Evolutionary conservation across 1,140 invertebrate genomes (phyloP), one percentile per base, ranked within the genome.

Genomic region (Neodiprion lecontei): DNA sequence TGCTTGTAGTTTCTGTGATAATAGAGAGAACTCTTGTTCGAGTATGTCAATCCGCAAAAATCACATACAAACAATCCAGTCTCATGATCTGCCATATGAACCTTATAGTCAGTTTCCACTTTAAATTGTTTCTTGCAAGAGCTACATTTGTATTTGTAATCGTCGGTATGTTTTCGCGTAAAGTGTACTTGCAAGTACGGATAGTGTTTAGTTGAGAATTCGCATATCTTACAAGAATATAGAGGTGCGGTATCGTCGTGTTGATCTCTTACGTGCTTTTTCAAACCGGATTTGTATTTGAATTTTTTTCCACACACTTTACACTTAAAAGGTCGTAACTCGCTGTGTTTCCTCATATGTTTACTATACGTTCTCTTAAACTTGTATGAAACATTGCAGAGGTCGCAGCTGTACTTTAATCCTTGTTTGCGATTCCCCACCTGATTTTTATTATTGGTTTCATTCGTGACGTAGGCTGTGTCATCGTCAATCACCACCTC

Each of bases 101-200:
- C 87, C 67, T 86, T 80, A 7, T 89, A 85, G 28, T 89, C 80
- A 0, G 83, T 84, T 12, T 86, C 84, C 12, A 88, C 85, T 11
- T 88, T 87, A 81, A 93, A 94, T 8, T 88, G 86, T 53, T 91
- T 85, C 0, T 90, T 89, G 77, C 93, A 94, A 5, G 91, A 88
- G 68, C 91, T 91, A 82, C 93, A 95, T 50, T 89, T 88, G 80
- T 92, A 89, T 28, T 91, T 89, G 78, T 89, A 88, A 85, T 91
- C 90, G 82, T 90, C 83, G 72, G 92, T 88, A 89, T 92, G 90
- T 89, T 93, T 84, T 68, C 88, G 83, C 14, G 48, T 73, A 40
- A 88, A 83, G 77, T 92, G 91, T 48, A 23, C 70, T 40, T 71
- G 70, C 40, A 71, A 40, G 48, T 71, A 71, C 3, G 70, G 70